These are phyloP conservation scores for Plusia festucae DNA, from an alignment of 2,888 invertebrate species.

Conservation along the genomic window DNA sequence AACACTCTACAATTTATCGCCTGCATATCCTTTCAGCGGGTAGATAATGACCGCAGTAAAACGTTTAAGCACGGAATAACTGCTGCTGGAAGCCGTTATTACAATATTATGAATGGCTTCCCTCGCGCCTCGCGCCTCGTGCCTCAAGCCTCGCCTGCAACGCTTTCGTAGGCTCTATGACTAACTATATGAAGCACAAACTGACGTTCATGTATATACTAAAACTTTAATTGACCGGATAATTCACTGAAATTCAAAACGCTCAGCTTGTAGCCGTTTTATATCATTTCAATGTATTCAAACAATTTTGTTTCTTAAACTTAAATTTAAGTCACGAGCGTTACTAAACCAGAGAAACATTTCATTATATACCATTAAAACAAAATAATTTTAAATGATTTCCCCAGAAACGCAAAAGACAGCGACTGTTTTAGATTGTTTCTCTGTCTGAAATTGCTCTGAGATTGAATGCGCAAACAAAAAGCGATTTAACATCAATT, in stretches of 20 bases:
- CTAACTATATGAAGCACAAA: slow-evolving; percentile 27
- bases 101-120: slow-evolving; percentile 89
- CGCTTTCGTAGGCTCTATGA: slow-evolving; percentile 55
- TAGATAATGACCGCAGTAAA: slow-evolving; percentile 89
- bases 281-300: neutral
- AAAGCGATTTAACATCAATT: slow-evolving; percentile 83
- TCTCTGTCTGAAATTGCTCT: slow-evolving; percentile 77
- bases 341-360: slow-evolving; percentile 16
- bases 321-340: neutral
- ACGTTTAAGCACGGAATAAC: slow-evolving; percentile 89
- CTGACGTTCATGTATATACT: neutral
- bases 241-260: neutral
- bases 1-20: slow-evolving; percentile 85
- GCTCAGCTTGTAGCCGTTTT: neutral
- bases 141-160: slow-evolving; percentile 47
- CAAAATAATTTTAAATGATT: slow-evolving; percentile 61
- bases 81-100: slow-evolving; percentile 88
- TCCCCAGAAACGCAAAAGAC: slow-evolving; percentile 65
- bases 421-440: slow-evolving; percentile 72
- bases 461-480: slow-evolving; percentile 80
- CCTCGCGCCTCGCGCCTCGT: slow-evolving; percentile 69
- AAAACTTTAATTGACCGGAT: neutral
- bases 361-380: slow-evolving; percentile 35
- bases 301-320: too few relatives aligned
- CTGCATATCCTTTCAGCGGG: slow-evolving; percentile 89